Conservation (phyloP, 2,888 invertebrate genomes). For the Caenorhabditis parvicauda region DNA sequence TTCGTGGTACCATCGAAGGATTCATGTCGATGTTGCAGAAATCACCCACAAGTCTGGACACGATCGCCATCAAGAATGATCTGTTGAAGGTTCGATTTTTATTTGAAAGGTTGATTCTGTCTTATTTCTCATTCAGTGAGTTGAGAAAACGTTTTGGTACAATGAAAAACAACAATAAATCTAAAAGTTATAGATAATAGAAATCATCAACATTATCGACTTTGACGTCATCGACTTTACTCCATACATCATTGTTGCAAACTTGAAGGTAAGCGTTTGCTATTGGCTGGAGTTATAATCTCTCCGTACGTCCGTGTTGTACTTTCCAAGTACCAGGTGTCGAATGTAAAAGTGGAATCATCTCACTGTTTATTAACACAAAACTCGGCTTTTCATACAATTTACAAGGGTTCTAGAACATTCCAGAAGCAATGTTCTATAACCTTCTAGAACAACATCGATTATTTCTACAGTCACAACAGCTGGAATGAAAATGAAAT, state of each 20-base stretch:
- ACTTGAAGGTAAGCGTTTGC: slow-evolving; percentile 65
- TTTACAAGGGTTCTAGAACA: no score
- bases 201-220: slow-evolving; percentile 66
- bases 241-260: slow-evolving; percentile 57
- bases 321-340: no score
- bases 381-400: no score
- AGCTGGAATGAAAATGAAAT: neutral
- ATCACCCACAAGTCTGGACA: slow-evolving; percentile 85
- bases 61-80: slow-evolving; percentile 49
- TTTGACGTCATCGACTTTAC: slow-evolving; percentile 62
- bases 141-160: no score
- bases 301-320: no score
- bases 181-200: slow-evolving; percentile 62
- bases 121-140: no score
- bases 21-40: slow-evolving; percentile 91
- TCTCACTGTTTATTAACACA: no score
- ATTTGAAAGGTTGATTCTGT: no score
- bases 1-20: slow-evolving; percentile 78
- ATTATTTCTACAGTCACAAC: no score
- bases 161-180: neutral
- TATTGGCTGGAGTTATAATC: neutral
- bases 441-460: no score
- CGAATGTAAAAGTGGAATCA: no score
- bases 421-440: no score
- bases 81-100: slow-evolving; percentile 43